Percentiles rank a stretch among this genome's conserved stretches.
These are phyloP conservation scores for Orchestes rusci DNA, from an alignment of 2,888 invertebrate species.

Conservation along the genomic window DNA sequence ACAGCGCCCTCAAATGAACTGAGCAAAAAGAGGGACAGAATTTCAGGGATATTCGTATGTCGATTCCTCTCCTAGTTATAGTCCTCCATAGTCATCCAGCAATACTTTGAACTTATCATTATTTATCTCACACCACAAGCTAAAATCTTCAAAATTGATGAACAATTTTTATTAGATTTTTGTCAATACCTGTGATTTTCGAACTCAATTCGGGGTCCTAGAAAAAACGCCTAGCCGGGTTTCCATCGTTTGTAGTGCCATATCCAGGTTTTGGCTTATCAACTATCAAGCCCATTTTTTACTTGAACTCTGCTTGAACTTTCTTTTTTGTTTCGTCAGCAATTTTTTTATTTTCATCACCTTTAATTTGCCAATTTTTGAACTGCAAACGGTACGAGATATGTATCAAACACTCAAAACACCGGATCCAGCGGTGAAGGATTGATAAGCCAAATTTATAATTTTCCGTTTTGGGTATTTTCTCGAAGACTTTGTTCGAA, in stretches of 20 bases:
- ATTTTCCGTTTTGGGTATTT: too few relatives aligned
- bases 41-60: too few relatives aligned
- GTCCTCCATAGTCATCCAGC: too few relatives aligned
- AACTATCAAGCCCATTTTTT: constrained; percentile 14
- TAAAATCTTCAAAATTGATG: too few relatives aligned
- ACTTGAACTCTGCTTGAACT: constrained; percentile 4
- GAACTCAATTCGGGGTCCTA: background rate
- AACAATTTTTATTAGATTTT: constrained; percentile 10
- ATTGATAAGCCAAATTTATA: constrained; percentile 18
- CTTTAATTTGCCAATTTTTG: constrained; percentile 16
- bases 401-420: constrained; percentile 18
- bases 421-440: constrained; percentile 15
- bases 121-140: too few relatives aligned
- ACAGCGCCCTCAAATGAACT: too few relatives aligned
- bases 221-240: constrained; percentile 15
- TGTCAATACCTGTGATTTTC: constrained; percentile 4
- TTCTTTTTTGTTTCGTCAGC: constrained; percentile 6
- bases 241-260: constrained; percentile 15
- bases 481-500: too few relatives aligned
- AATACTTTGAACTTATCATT: too few relatives aligned
- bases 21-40: too few relatives aligned
- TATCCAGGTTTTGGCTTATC: constrained; percentile 12
- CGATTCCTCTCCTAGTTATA: too few relatives aligned
- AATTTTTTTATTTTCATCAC: constrained; percentile 13
- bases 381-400: constrained; percentile 13